These are phyloP conservation scores for Ursus arctos DNA, from an alignment of 2,113 vertebrate species.

Conservation along the genomic window DNA sequence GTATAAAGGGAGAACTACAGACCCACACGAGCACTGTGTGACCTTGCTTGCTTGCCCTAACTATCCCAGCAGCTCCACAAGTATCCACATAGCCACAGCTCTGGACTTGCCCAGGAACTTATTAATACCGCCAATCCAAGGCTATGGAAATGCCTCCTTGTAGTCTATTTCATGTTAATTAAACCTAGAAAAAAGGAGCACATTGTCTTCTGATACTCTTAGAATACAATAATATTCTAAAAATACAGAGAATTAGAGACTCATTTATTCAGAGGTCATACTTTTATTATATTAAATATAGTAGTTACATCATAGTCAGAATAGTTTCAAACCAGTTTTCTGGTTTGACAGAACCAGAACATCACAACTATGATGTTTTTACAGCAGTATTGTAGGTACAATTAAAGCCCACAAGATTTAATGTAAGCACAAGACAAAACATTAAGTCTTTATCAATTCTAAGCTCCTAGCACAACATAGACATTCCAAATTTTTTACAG, in stretches of 20 bases:
- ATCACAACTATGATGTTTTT: slow-evolving; percentile 47
- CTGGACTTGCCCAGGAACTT: too few species aligned
- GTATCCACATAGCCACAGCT: too few species aligned
- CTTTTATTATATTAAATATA: slow-evolving; percentile 9
- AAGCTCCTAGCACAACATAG: neutral
- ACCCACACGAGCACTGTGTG: rapidly evolving
- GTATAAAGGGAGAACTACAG: neutral
- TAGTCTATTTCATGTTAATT: neutral
- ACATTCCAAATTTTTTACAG: slow-evolving; percentile 52
- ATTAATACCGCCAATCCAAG: neutral
- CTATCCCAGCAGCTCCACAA: neutral
- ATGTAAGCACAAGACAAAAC: slow-evolving; percentile 47
- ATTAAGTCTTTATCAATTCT: slow-evolving; percentile 16
- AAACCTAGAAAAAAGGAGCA: neutral
- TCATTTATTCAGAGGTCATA: slow-evolving; percentile 37
- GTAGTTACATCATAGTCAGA: slow-evolving; percentile 1
- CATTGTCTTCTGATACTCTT: neutral
- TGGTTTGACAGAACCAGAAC: neutral
- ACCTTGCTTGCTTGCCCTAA: neutral
- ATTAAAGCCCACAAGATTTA: slow-evolving; percentile 43
- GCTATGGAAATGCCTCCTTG: neutral
- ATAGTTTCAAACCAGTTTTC: slow-evolving; percentile 55
- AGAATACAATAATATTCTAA: neutral
- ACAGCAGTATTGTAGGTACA: slow-evolving; percentile 9
- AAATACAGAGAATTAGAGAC: slow-evolving; percentile 24